Percentiles rank a stretch among this genome's conserved stretches.
Conservation (phyloP, 2,888 invertebrate genomes). For the Scaptomyza caliginosa region DNA sequence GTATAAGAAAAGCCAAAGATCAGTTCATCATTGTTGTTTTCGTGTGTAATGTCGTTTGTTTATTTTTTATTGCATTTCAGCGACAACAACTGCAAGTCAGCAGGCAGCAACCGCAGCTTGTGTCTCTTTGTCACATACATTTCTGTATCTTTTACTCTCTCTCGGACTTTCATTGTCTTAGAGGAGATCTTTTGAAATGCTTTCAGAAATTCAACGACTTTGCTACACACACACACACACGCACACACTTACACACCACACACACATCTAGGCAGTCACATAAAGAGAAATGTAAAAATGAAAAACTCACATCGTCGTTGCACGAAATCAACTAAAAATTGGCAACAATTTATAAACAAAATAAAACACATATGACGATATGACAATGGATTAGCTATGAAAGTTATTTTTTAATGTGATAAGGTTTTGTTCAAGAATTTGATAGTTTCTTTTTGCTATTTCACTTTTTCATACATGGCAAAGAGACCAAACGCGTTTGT, state of each 20-base stretch:
- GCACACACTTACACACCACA: neutral
- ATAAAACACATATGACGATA: neutral
- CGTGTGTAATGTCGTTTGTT: conserved; percentile 4
- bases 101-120: conserved; percentile 26
- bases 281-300: conserved; percentile 49
- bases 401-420: conserved; percentile 2
- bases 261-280: conserved; percentile 12
- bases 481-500: conserved; percentile 43
- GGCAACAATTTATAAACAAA: conserved; percentile 5
- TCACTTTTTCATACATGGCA: conserved; percentile 70
- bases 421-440: conserved; percentile 19
- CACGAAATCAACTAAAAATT: conserved; percentile 10
- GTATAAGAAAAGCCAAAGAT: conserved; percentile 1
- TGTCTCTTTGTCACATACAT: conserved; percentile 28
- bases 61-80: conserved; percentile 16
- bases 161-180: conserved; percentile 18
- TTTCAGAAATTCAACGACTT: conserved; percentile 41
- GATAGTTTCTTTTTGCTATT: conserved; percentile 52
- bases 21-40: conserved; percentile 19
- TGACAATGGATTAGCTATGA: neutral
- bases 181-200: conserved; percentile 44
- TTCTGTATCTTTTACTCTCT: conserved; percentile 19
- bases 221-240: conserved; percentile 15
- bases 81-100: conserved; percentile 55
- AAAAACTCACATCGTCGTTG: conserved; percentile 47